phyloP scores from a whole-genome alignment of 2,888 invertebrate genomes.

The Diadegma fenestrale region DNA sequence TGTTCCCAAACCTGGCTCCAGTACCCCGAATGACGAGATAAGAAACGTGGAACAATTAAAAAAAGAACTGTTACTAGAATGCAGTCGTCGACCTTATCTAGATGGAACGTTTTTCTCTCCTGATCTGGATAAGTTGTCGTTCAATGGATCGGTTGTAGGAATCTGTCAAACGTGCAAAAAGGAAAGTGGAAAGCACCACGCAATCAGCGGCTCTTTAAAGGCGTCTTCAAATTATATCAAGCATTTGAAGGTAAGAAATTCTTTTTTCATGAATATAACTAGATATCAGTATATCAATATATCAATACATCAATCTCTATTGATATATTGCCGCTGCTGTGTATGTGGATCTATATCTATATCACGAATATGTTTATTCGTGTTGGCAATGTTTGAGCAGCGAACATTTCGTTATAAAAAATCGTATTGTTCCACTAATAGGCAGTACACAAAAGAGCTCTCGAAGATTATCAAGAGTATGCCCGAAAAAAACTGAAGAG shows the following conservation, averaged over 20 bases:
- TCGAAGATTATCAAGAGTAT: constrained; percentile 1
- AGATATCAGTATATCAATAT: no score
- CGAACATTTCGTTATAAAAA: background rate
- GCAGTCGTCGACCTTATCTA: background rate
- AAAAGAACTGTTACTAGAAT: background rate
- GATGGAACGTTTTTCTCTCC: background rate
- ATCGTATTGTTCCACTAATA: background rate
- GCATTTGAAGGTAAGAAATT: no score
- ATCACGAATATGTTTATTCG: no score
- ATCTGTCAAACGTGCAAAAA: background rate
- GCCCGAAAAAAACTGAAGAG: background rate
- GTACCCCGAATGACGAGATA: background rate
- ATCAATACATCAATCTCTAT: no score
- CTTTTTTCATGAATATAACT: no score
- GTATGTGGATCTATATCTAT: no score
- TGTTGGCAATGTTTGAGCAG: background rate
- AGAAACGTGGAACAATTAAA: background rate
- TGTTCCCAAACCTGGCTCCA: no score
- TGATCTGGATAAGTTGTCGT: background rate
- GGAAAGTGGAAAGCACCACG: background rate
- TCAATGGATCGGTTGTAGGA: background rate
- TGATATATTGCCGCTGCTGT: no score
- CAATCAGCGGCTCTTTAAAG: background rate
- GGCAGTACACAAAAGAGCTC: background rate
- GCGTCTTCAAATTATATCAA: background rate